Evolutionary conservation across 1,140 invertebrate genomes (phyloP).

Genomic region (Parasteatoda tepidariorum): DNA sequence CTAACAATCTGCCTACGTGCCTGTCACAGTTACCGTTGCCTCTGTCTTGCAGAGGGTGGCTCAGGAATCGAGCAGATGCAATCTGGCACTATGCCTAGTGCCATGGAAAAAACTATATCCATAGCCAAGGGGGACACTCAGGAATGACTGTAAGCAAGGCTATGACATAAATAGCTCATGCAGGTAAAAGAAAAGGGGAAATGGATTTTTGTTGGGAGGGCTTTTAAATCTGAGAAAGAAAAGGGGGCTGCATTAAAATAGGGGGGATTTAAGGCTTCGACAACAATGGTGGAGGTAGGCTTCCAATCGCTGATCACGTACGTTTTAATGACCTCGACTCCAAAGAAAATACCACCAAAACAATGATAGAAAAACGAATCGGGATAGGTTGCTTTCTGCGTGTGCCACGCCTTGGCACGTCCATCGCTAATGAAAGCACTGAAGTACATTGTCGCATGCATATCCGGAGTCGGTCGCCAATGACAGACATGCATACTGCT

Average conservation of each 20-base stretch:
- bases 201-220: no score
- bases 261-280: background rate
- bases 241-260: background rate
- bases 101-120: no score
- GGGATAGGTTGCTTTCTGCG: background rate
- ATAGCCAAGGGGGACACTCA: no score
- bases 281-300: conserved; percentile 20
- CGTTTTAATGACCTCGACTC: conserved; percentile 42
- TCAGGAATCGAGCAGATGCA: no score
- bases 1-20: no score
- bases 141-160: no score
- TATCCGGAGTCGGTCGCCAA: conserved; percentile 51
- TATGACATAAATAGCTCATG: no score
- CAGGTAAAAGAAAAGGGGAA: no score
- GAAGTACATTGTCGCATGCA: conserved; percentile 55
- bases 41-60: no score
- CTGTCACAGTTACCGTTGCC: no score
- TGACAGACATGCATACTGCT: conserved; percentile 39
- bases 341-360: conserved; percentile 20
- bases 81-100: no score
- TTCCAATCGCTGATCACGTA: conserved; percentile 55
- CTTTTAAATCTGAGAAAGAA: no score
- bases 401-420: conserved; percentile 30
- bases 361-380: conserved; percentile 8
- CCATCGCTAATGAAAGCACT: conserved; percentile 50